These are phyloP conservation scores for Xenotilapia caudafasciata DNA, from an alignment of 2,113 vertebrate species.

Conservation along the genomic window DNA sequence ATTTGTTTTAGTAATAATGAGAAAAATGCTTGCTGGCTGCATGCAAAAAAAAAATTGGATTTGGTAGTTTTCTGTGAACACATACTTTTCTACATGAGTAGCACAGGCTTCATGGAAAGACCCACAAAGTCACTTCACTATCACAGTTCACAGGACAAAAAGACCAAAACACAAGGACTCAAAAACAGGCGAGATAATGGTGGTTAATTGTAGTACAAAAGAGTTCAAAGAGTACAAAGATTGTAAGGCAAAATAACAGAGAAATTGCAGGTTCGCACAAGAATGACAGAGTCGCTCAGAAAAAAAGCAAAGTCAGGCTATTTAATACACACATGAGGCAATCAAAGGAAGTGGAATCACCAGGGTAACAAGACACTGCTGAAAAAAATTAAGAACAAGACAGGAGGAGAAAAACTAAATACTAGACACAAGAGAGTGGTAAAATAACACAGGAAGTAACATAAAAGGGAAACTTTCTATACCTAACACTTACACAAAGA, in stretches of 20 bases:
- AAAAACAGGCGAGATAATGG: not conserved
- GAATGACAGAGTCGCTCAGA: not conserved
- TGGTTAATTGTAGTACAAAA: not conserved
- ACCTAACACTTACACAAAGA: not conserved
- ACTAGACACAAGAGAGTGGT: not conserved
- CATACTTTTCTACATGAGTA: not conserved
- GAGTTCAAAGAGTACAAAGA: not conserved
- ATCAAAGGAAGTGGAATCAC: not conserved
- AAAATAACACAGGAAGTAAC: not conserved
- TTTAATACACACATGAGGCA: not conserved
- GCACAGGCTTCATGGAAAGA: not conserved
- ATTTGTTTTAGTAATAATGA: not conserved
- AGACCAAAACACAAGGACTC: not conserved
- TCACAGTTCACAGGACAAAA: not conserved
- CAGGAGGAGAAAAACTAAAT: not conserved
- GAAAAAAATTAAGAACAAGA: not conserved
- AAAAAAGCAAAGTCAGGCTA: not conserved
- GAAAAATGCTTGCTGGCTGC: not conserved
- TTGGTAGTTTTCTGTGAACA: not conserved
- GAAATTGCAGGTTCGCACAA: not conserved
- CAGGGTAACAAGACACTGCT: not conserved
- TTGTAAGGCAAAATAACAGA: not conserved
- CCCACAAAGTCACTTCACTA: not conserved
- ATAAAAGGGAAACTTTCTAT: not conserved
- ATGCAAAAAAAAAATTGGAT: not conserved